Base-by-base conservation (phyloP, 2,113 vertebrate genomes). In the Pandion haliaetus region DNA sequence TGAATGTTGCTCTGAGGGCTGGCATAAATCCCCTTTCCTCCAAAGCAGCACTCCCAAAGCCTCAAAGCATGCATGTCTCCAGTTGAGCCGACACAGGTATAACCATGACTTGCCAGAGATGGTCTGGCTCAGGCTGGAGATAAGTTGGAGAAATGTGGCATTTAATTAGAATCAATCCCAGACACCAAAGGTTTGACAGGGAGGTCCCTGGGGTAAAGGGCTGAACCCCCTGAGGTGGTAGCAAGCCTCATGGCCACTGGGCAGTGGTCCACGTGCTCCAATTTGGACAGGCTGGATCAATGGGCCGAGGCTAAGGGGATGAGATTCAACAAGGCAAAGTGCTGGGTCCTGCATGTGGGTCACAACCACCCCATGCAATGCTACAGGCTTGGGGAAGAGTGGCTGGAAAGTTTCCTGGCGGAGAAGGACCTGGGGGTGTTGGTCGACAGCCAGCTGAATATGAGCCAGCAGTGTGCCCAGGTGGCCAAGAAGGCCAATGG, bases 1-100 rank as follows among this genome's bases (percentile, higher is more conserved):
- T 83, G 86, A 67, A 93, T 42, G 82, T 6, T 71, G 92, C 84
- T 96, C 66, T 82, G 83, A 91, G 88, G 83, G 61, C 91, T 38
- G 72, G 72, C 57, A 71, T 45, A 78, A 92, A 95, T 55, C 63
- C 88, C 86, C 71, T 90, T 76, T 74, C 42, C 92, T 91, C 85
- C 5, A 4, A 58, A 62, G 87, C 70, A 34, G 86, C 8, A 3
- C 36, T 70, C 65, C 61, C 77, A 29, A n/a, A n/a, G n/a, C n/a
- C 73, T 57, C 83, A 66, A n/a, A 54, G 54, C 28, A 17, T 10
- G 1, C 77, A 36, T 52, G 92, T 59, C 78, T 79, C 67, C 74
- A 29, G 50, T 36, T 0, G 4, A 82, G 84, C 4, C 1, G 71
- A 66, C 0, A 0, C 16, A 20, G 92, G 88, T 25, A 8, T 2